Evolutionary conservation across 2,113 vertebrate species (phyloP), one percentile per base, ranked within the genome.

Genomic region (Pomatostomus ruficeps): DNA sequence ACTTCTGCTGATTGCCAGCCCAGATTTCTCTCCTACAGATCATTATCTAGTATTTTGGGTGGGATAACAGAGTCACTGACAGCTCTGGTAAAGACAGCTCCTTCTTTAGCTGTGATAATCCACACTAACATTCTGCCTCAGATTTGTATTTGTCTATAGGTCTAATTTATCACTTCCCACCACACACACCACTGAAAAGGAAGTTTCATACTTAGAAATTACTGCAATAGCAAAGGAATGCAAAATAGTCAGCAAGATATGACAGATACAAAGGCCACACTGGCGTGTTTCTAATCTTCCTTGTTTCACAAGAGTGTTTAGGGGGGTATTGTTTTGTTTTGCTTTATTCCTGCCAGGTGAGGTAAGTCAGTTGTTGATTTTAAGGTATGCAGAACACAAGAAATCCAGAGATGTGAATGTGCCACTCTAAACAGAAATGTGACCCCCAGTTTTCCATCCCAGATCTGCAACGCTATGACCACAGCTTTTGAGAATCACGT

Each of bases 141-240:
- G 23, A 76, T 70, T 76, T 76, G 7, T 55, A 19, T 89, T 88
- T 89, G 6, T 80, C 51, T 89, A 23, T 48, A 79, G 40, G 43
- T 67, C 51, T 91, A 91, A 86, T 81, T 62, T 89, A 51, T 76
- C 88, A 71, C 45, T 91, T 95, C 65, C 79, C n/a, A 88, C 63
- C 31, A n/a, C 43, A 68, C 62, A 91, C 31, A 36, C 43, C 54
- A 76, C 66, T 63, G 63, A 89, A 85, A 79, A 91, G 59, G 78
- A 89, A 83, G 38, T 79, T 85, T 63, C 21, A 72, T 91, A 57
- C 36, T 61, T 25, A 84, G 63, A 90, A 92, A 88, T 45, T 80
- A 29, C 59, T 90, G 51, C 63, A 93, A 85, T 58, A 71, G 12
- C 58, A 43, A 43, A 73, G 51, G 89, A 93, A 94, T 88, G 71